These are phyloP conservation scores for Dendrolimus punctatus DNA, from an alignment of 1,140 invertebrate genomes.

Conservation along the genomic window DNA sequence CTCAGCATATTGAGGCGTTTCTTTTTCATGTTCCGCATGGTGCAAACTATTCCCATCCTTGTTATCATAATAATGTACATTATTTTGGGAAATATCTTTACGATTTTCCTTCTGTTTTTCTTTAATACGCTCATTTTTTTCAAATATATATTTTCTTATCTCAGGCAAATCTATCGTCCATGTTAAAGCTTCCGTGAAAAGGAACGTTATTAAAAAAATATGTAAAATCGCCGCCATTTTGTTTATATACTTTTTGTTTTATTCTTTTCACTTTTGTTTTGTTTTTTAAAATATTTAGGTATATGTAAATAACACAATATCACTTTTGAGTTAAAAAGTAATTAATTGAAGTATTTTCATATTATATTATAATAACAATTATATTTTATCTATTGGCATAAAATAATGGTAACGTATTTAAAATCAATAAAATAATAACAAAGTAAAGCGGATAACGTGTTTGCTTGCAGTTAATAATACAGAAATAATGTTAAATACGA, in stretches of 20 bases:
- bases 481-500: conserved; percentile 13
- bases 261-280: neutral
- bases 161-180: conserved; percentile 48
- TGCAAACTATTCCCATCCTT: conserved; percentile 20
- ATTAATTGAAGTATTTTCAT: too few species aligned
- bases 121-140: conserved; percentile 17
- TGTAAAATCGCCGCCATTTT: neutral
- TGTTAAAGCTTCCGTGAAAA: conserved; percentile 20
- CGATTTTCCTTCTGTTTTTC: conserved; percentile 13
- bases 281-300: neutral
- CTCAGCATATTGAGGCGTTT: conserved; percentile 19
- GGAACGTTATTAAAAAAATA: neutral
- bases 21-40: conserved; percentile 10
- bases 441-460: too few species aligned
- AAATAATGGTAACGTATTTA: too few species aligned
- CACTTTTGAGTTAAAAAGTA: too few species aligned
- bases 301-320: neutral
- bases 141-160: conserved; percentile 31
- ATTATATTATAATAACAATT: too few species aligned
- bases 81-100: neutral
- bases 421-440: too few species aligned
- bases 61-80: conserved; percentile 14
- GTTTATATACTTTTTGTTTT: neutral
- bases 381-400: too few species aligned
- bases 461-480: neutral